These are phyloP conservation scores for Andrena fulva DNA, from an alignment of 2,888 invertebrate species.

Conservation along the genomic window DNA sequence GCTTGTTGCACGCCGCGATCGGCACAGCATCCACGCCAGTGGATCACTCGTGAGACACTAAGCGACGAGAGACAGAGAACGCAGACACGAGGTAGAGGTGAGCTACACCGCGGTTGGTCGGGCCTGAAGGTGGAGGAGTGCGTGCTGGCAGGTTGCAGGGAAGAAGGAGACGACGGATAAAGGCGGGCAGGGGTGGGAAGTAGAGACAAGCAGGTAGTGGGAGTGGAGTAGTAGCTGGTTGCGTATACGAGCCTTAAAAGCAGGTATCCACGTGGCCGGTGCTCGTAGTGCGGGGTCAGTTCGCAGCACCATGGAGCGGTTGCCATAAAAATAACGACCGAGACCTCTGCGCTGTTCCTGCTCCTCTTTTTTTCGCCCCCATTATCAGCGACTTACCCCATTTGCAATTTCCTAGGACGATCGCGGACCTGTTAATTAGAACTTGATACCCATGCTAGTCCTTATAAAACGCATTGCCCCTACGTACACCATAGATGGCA, in stretches of 20 bases:
- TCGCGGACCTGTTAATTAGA: neutral
- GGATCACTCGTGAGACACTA: conserved; percentile 80
- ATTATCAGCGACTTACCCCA: neutral
- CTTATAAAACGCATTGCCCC: neutral
- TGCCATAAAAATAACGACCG: conserved; percentile 33
- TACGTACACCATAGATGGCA: neutral
- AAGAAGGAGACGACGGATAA: conserved; percentile 54
- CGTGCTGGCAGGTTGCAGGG: conserved; percentile 49
- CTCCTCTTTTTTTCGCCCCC: neutral
- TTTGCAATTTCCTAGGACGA: neutral
- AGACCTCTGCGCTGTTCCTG: conserved; percentile 6
- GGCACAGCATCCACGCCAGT: conserved; percentile 71
- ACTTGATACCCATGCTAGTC: neutral
- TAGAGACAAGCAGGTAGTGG: conserved; percentile 64
- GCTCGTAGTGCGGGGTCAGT: conserved; percentile 43
- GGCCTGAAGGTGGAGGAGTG: conserved; percentile 65
- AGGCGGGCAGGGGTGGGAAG: conserved; percentile 53
- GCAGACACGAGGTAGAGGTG: conserved; percentile 75
- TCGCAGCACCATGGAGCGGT: conserved; percentile 24
- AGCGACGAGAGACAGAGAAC: conserved; percentile 76
- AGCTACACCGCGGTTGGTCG: conserved; percentile 75
- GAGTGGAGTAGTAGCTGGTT: conserved; percentile 56
- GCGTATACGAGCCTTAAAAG: conserved; percentile 58
- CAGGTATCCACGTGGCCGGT: conserved; percentile 71
- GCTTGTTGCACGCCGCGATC: conserved; percentile 29